Evolutionary conservation across 92 coral and sea anemone genomes (phyloP), one percentile per base, ranked within the genome.

Genomic region (Actinostola sp.): DNA sequence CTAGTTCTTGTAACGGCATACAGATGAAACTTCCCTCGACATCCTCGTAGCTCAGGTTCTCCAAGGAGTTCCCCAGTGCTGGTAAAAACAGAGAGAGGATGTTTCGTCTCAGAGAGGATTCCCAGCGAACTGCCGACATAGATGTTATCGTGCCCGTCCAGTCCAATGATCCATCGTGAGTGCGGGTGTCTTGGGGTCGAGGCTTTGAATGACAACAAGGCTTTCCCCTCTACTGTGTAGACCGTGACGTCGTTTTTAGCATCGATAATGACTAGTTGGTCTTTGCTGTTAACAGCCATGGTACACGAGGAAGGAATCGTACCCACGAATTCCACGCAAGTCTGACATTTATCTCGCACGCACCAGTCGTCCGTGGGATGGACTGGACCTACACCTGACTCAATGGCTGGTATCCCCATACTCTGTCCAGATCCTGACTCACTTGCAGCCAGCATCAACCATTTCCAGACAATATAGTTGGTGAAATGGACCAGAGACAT

Each of bases 301-400:
- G 72, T 50, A 33, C 72, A 75, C 50, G 81, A 63, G 54, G 44
- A 51, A 3, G 65, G 72, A 44, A 66, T 64, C 57, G 24, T 49
- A 20, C 71, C 72, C 55, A 19, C 81, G 53, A 75, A 75, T 46
- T 75, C 81, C 72, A 75, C 73, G 61, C 81, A 75, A 5, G 81
- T 75, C 34, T 75, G 81, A 64, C 73, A 75, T 66, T 63, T 51
- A 34, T 75, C 81, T 21, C 81, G 64, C 69, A 75, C 25, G 13
- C 65, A 28, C 81, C 81, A 75, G n/a, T 74, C 81, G 36, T 75
- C 81, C 2, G 39, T 65, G n/a, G 81, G 81, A 24, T 75, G 81
- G 16, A 64, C 54, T 17, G 27, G 55, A 0, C 81, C 81, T 9
- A 25, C 25, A n/a, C 9, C 61, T 52, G 81, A 32, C 28, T 29